Base-by-base conservation (phyloP, 2,797 vertebrate species). In the Betta splendens region DNA sequence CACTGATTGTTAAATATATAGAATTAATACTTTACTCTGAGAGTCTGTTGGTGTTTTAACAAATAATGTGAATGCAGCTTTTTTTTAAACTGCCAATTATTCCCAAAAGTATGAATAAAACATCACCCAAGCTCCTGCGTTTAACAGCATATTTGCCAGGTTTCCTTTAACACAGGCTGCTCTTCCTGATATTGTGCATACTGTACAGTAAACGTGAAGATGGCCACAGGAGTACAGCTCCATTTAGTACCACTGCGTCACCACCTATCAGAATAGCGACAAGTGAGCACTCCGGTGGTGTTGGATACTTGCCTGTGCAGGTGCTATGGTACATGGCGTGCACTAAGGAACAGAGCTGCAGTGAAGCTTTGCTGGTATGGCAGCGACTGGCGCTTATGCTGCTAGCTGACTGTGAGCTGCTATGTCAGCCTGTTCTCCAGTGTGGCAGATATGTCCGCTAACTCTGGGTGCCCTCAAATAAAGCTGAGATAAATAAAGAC, bases 401-500 rank as follows among this genome's bases (percentile, higher is more conserved):
- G 46, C 33, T 9, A 64, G 54, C 54, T 47, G 56, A 62, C 53
- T 54, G 44, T 1, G 9, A 22, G 63, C 58, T 33, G 33, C 52
- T 45, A 56, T 44, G 61, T 58, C 16, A 2, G 43, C 63, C 29
- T n/a, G 5, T 67, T 74, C 38, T 53, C 5, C 52, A 52, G 38
- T 37, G 37, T 23, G 35, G 58, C 35, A 57, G 29, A 42, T 60
- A 31, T 54, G 22, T 62, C 52, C 35, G 9, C 56, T 25, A 5
- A 33, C 52, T 70, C 48, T 47, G 47, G 58, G 51, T 61, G 16
- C 61, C 75, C 59, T 83, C 23, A 31, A 48, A 75, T 59, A 57
- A 78, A 85, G 62, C 62, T 81, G 36, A 80, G 75, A 55, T 60
- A 54, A 81, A 77, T 51, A 70, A 75, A 67, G 18, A 58, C 31